These are phyloP conservation scores for Pocillopora verrucosa DNA, from an alignment of 64 coral and sea anemone genomes.

Conservation along the genomic window DNA sequence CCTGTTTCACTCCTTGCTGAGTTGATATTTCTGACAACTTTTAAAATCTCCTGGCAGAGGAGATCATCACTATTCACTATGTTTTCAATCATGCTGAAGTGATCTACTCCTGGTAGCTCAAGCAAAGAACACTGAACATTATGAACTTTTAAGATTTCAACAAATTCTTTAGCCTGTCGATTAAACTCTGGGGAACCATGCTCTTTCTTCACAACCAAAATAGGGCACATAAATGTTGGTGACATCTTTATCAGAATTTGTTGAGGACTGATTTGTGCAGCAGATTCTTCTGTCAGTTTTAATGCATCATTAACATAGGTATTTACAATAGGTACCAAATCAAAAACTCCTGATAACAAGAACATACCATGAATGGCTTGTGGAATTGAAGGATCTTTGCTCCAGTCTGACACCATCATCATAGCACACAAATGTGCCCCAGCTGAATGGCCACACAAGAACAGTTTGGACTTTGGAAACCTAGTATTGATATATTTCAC, in stretches of 20 bases:
- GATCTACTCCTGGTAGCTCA: constrained; percentile 33
- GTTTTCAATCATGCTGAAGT: constrained; percentile 60
- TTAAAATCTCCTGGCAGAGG: constrained; percentile 31
- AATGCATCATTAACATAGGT: constrained; percentile 62
- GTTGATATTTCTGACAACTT: not conserved
- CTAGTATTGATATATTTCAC: constrained; percentile 12
- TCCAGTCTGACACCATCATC: constrained; percentile 49
- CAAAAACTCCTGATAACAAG: constrained; percentile 44
- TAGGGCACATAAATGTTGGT: constrained; percentile 40
- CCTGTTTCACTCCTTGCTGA: too few species aligned
- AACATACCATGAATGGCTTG: constrained; percentile 58
- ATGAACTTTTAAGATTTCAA: constrained; percentile 30
- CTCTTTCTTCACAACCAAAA: constrained; percentile 43
- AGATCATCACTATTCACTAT: constrained; percentile 12
- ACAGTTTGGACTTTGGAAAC: constrained; percentile 39
- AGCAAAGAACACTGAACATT: constrained; percentile 33
- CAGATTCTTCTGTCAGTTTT: constrained; percentile 52
- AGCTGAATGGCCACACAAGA: constrained; percentile 58
- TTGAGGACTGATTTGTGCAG: constrained; percentile 47
- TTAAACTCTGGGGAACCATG: constrained; percentile 37
- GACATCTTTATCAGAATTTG: constrained; percentile 1
- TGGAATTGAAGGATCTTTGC: constrained; percentile 9
- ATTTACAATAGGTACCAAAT: constrained; percentile 24
- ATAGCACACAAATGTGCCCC: constrained; percentile 68
- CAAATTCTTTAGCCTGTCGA: constrained; percentile 46